Evolutionary conservation across 2,888 invertebrate genomes (phyloP), one percentile per base, ranked within the genome.

Genomic region (Salticus scenicus): DNA sequence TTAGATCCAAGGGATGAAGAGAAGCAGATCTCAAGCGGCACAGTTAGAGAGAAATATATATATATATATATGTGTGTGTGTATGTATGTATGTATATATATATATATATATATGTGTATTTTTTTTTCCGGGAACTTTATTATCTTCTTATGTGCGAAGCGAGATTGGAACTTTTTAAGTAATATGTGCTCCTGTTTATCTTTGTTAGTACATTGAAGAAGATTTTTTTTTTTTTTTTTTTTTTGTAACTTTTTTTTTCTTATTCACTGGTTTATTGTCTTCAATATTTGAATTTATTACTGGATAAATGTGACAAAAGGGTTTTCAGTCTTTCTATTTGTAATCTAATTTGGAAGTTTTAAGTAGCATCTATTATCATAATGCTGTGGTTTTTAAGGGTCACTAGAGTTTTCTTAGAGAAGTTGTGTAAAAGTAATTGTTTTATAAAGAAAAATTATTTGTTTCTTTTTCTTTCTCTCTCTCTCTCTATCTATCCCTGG

Each of bases 1-100:
- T 47, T 47, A 66, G 72, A 80, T 42, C 33, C 27, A 71, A 10
- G 67, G 24, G 33, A 57, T 1, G 24, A 57, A 24, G 57, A 37
- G 37, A 37, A 37, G 37, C 37, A 37, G 4, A 24, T 57, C 57
- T 57, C 57, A 2, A 24, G 57, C 12, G 57, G 24, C 24, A 24
- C 57, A 57, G 20, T 57, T 57, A 37, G 57, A 24, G 24, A 57
- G 17, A 47, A 47, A 47, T 12, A 47, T 47, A 47, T 17, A 47
- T n/a, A 47, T n/a, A n/a, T n/a, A n/a, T n/a, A n/a, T n/a, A n/a
- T n/a, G n/a, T n/a, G n/a, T n/a, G n/a, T n/a, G n/a, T n/a, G n/a
- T n/a, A n/a, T n/a, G n/a, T n/a, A n/a, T n/a, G n/a, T n/a, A n/a
- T n/a, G n/a, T n/a, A n/a, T n/a, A n/a, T n/a, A n/a, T n/a, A n/a